A percentile compares a stretch with the other conserved stretches of the same genome.
phyloP scores from a whole-genome alignment of 2,888 invertebrate genomes.

The Portevinia maculata region DNA sequence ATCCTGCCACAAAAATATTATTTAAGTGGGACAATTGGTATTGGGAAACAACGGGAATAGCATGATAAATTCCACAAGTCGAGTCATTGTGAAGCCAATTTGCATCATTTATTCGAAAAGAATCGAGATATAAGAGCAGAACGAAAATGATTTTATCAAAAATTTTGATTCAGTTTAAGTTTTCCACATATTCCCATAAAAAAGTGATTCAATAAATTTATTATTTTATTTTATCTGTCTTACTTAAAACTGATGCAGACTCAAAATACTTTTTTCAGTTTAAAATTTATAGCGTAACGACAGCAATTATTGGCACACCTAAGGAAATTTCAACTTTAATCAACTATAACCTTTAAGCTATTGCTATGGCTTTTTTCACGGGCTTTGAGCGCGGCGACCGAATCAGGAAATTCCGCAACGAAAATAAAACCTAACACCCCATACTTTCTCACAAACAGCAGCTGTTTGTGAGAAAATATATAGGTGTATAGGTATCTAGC shows the following conservation, averaged over 20 bases:
- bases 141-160: slow-evolving; percentile 30
- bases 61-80: slow-evolving; percentile 67
- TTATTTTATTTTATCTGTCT: slow-evolving; percentile 46
- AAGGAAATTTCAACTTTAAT: too few species aligned
- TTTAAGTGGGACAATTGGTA: slow-evolving; percentile 47
- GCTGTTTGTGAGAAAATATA: too few species aligned
- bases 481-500: too few species aligned
- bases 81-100: slow-evolving; percentile 56
- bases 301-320: too few species aligned
- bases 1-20: slow-evolving; percentile 55
- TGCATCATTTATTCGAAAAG: slow-evolving; percentile 65
- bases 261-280: slow-evolving; percentile 16
- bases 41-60: slow-evolving; percentile 60
- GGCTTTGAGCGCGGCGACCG: too few species aligned
- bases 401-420: too few species aligned
- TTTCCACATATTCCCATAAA: slow-evolving; percentile 62
- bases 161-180: slow-evolving; percentile 20
- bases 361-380: too few species aligned
- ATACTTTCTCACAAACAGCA: too few species aligned
- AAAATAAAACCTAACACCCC: too few species aligned
- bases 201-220: slow-evolving; percentile 51
- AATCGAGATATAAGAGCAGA: slow-evolving; percentile 61
- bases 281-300: too few species aligned
- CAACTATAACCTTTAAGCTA: too few species aligned
- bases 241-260: slow-evolving; percentile 42